Evolutionary conservation across 1,140 invertebrate genomes (phyloP).

Genomic region (Cotesia glomerata): DNA sequence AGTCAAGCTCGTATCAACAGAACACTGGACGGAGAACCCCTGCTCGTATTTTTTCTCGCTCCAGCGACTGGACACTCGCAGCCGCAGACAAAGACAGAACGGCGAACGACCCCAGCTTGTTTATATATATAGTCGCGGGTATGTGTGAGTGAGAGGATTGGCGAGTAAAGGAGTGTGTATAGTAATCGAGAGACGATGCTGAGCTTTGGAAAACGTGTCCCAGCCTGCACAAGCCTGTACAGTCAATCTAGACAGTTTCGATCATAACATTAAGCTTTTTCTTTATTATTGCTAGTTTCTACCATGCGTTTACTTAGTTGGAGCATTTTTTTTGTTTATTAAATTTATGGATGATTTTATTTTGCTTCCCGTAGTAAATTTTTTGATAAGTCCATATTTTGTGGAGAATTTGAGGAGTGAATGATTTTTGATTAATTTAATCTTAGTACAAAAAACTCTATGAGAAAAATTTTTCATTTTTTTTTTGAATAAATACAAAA

Average conservation of each 20-base stretch:
- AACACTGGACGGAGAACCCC: slow-evolving; percentile 4
- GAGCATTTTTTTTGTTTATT: neutral
- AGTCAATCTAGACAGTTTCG: slow-evolving; percentile 49
- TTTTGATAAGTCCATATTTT: too few relatives aligned
- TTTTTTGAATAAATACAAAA: too few relatives aligned
- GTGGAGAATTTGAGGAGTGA: too few relatives aligned
- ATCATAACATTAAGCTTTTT: slow-evolving; percentile 50
- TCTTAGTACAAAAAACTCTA: too few relatives aligned
- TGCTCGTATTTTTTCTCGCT: neutral
- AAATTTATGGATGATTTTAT: too few relatives aligned
- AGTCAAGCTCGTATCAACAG: too few relatives aligned
- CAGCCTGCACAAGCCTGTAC: slow-evolving; percentile 56
- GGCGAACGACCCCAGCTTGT: slow-evolving; percentile 32
- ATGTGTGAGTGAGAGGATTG: slow-evolving; percentile 14
- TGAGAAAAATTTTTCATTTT: too few relatives aligned
- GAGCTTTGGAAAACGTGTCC: slow-evolving; percentile 57
- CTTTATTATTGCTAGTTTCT: neutral
- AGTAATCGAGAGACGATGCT: slow-evolving; percentile 26
- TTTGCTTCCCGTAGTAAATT: too few relatives aligned
- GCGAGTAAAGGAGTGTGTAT: slow-evolving; percentile 25
- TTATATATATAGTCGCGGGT: slow-evolving; percentile 26
- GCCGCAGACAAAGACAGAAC: slow-evolving; percentile 32
- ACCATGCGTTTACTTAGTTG: too few relatives aligned
- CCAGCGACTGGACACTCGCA: neutral
- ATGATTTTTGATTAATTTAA: too few relatives aligned